Percentiles rank a stretch among this genome's conserved stretches.
Conservation (phyloP, 2,113 vertebrate genomes). For the Dicerorhinus sumatrensis region DNA sequence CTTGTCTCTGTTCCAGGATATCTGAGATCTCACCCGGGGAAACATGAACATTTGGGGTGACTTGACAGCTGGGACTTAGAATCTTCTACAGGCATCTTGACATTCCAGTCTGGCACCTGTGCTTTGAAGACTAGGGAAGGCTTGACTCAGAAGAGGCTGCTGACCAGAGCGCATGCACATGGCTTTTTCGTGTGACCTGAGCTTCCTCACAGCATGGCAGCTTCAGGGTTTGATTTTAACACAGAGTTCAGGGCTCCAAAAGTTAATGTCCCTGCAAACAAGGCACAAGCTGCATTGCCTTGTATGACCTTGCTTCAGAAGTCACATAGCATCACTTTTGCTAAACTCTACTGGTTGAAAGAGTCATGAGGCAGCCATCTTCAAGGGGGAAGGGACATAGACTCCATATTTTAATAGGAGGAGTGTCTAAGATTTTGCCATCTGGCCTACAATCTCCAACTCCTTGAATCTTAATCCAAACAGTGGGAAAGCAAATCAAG, state of each 20-base stretch:
- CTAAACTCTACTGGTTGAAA: neutral
- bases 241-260: neutral
- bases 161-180: neutral
- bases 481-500: neutral
- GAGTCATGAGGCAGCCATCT: neutral
- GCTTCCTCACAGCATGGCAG: neutral
- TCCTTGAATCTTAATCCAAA: neutral
- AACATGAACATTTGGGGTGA: neutral
- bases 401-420: neutral
- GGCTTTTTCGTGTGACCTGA: neutral
- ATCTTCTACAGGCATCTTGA: neutral
- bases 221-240: neutral
- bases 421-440: neutral
- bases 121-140: neutral
- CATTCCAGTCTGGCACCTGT: neutral
- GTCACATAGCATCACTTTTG: neutral
- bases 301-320: neutral
- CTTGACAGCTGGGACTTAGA: neutral
- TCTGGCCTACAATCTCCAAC: neutral
- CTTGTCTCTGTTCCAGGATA: neutral
- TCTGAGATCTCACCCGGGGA: neutral
- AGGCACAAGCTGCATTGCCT: too few species aligned
- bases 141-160: neutral
- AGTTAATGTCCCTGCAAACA: neutral
- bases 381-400: neutral